phyloP scores from a whole-genome alignment of 2,888 invertebrate species.

The Andrena minutula region DNA sequence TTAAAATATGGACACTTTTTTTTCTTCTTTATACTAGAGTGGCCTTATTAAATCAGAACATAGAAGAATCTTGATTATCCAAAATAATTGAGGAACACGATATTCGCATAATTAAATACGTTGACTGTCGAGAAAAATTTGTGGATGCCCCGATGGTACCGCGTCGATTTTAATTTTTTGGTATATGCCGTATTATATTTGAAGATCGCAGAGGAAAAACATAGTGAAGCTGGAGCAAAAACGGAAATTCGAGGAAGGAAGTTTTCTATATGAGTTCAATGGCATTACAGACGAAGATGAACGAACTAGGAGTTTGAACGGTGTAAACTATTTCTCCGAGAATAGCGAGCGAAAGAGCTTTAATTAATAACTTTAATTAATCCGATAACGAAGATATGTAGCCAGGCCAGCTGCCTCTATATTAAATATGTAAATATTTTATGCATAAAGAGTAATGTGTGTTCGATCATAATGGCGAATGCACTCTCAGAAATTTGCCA shows the following conservation, averaged over 20 bases:
- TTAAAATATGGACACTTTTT: too few species aligned
- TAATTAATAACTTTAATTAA: conserved; percentile 37
- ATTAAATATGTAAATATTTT: conserved; percentile 61
- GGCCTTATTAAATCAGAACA: too few species aligned
- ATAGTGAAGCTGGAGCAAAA: background rate
- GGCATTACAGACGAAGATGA: background rate
- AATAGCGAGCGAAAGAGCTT: background rate
- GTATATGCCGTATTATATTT: too few species aligned
- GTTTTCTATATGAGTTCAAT: background rate
- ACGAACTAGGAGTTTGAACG: background rate
- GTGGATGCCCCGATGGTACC: too few species aligned
- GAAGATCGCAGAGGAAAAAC: too few species aligned
- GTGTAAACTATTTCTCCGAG: background rate
- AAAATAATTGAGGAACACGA: too few species aligned
- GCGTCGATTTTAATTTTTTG: too few species aligned
- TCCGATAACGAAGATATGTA: conserved; percentile 51
- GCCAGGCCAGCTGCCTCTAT: conserved; percentile 24
- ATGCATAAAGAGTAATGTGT: conserved; percentile 67
- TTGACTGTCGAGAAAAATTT: too few species aligned
- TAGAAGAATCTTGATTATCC: too few species aligned
- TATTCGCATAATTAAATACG: too few species aligned
- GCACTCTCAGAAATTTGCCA: conserved; percentile 70
- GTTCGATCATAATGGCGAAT: conserved; percentile 60
- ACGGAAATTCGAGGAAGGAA: too few species aligned
- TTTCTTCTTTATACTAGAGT: too few species aligned